Conservation (phyloP, 2,797 vertebrate genomes). For the Sardinella longiceps region DNA sequence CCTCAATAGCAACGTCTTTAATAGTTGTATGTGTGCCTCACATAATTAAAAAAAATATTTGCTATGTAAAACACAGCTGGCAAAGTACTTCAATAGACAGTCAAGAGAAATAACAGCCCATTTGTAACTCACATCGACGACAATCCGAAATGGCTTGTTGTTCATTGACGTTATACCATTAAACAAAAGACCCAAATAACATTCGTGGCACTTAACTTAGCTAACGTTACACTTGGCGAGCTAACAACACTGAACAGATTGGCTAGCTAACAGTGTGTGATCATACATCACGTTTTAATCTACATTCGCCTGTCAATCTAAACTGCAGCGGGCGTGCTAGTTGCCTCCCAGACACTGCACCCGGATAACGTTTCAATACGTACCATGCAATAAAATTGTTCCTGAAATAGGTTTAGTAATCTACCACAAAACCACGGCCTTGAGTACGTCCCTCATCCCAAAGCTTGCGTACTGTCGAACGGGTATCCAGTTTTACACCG, state of each 20-base stretch:
- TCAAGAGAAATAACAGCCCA: slow-evolving; percentile 9
- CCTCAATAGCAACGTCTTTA: slow-evolving; percentile 65
- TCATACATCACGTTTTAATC: slow-evolving; percentile 65
- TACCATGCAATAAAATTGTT: slow-evolving; percentile 53
- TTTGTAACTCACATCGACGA: slow-evolving; percentile 23
- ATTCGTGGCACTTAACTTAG: slow-evolving; percentile 59
- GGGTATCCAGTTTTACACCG: slow-evolving; percentile 68
- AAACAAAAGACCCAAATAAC: slow-evolving; percentile 51
- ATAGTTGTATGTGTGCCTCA: slow-evolving; percentile 50
- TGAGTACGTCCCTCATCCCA: slow-evolving; percentile 72
- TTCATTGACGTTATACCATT: slow-evolving; percentile 27
- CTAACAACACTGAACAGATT: slow-evolving; percentile 75
- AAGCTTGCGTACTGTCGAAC: slow-evolving; percentile 69
- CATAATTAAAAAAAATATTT: slow-evolving; percentile 16
- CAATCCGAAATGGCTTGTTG: not conserved
- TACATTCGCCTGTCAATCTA: slow-evolving; percentile 51
- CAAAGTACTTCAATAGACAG: slow-evolving; percentile 16
- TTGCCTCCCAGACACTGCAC: slow-evolving; percentile 56
- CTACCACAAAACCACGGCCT: slow-evolving; percentile 73
- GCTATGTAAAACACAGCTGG: slow-evolving; percentile 1
- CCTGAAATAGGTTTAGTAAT: slow-evolving; percentile 45
- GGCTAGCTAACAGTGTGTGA: slow-evolving; percentile 73
- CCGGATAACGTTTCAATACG: slow-evolving; percentile 53
- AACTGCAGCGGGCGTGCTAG: not conserved
- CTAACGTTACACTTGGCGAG: slow-evolving; percentile 52